Evolutionary conservation across 2,113 vertebrate genomes (phyloP).

Genomic region (Callocephalon fimbriatum): DNA sequence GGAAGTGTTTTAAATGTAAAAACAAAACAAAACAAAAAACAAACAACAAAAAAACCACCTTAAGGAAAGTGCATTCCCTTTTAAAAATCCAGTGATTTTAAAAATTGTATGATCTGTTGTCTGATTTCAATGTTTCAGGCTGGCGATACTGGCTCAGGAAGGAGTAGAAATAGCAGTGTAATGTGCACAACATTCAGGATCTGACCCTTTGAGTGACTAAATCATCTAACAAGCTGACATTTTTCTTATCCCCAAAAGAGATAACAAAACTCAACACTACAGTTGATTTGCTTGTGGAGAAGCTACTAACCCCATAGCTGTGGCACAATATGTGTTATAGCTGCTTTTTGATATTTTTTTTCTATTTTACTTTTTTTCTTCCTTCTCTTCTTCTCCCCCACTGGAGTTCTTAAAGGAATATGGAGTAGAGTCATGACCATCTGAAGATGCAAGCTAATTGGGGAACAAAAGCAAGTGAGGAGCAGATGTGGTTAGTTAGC

Average conservation of each 20-base stretch:
- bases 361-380: not conserved
- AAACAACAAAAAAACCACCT: not conserved
- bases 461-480: constrained; percentile 51
- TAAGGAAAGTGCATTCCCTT: not conserved
- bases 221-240: constrained; percentile 18
- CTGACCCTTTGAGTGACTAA: not conserved
- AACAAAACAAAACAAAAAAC: not conserved
- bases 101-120: not conserved
- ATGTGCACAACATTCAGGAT: not conserved
- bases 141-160: not conserved
- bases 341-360: not conserved
- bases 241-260: not conserved
- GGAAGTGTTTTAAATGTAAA: not conserved
- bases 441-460: constrained; percentile 56
- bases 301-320: not conserved
- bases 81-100: not conserved
- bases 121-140: not conserved
- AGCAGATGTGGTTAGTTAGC: constrained; percentile 58
- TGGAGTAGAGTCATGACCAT: constrained; percentile 20
- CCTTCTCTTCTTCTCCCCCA: not conserved
- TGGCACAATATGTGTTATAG: not conserved
- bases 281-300: not conserved
- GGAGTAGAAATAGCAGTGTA: not conserved
- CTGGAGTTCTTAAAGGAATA: constrained; percentile 33
- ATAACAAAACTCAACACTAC: not conserved